Base-by-base conservation (phyloP, 2,113 vertebrate species). In the Tylochromis polylepis region DNA sequence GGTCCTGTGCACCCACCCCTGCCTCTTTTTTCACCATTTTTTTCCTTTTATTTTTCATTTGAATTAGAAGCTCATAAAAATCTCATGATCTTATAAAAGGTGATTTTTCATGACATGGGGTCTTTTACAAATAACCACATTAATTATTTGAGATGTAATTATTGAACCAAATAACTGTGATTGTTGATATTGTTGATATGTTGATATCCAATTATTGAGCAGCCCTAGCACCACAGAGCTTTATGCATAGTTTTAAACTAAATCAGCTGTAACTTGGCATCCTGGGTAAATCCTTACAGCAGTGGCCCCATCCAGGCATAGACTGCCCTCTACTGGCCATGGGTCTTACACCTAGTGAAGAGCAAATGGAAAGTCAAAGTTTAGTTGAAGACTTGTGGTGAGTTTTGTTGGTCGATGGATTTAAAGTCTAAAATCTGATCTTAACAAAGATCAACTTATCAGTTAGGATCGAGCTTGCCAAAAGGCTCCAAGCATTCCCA, bases 81-180 rank as follows among this genome's bases (percentile, higher is more conserved):
- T 12, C 20, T 62, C 3, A 62, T 7, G 36, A 24, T 24, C 29
- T 6, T 62, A 62, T 20, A 65, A 65, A 65, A 65, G 31, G 18
- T 0, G 27, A 11, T 36, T n/a, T 65, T 36, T 34, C 16, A 34
- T 5, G 0, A 34, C 5, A 0, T n/a, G 10, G 5, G 18, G 1
- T 31, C 31, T 36, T 62, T 62, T 62, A n/a, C 36, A 10, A 62
- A n/a, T 20, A 62, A 36, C 18, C 11, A 31, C 3, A 20, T n/a
- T 65, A 36, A n/a, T n/a, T 65, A 65, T 20, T 38, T 65, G 31
- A 2, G 18, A 65, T 65, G 3, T n/a, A 65, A 67, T 67, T 41
- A 24, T 67, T 67, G 20, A 67, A 67, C 36, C 62, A 67, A 67
- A 41, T 15, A 41, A 15, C 11, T 67, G 34, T 41, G 20, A 67